A percentile compares a stretch with the other conserved stretches of the same genome.
phyloP scores from a whole-genome alignment of 2,113 vertebrate genomes.

The Platycercus adscitus region DNA sequence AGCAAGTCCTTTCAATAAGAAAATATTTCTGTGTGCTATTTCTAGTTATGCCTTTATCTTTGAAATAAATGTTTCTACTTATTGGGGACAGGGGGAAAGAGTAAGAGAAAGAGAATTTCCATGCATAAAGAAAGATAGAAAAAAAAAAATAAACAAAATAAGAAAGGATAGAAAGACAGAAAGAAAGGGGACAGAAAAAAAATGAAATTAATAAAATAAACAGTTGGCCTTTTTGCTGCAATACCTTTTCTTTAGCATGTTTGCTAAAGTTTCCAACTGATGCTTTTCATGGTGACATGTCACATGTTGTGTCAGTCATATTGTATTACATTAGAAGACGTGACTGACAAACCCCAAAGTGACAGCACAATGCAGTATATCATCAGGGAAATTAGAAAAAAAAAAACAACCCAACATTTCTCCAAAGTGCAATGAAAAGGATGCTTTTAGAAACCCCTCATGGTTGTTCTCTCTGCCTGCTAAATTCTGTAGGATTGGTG shows the following conservation, averaged over 20 bases:
- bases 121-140: background rate
- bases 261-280: constrained; percentile 28
- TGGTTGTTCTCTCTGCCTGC: background rate
- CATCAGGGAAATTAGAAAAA: background rate
- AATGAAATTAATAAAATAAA: background rate
- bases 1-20: background rate
- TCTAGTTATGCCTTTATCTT: background rate
- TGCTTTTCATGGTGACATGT: constrained; percentile 45
- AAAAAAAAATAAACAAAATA: background rate
- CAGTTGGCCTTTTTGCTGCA: background rate
- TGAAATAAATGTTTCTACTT: background rate
- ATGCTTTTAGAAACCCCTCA: background rate
- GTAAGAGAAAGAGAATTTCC: background rate
- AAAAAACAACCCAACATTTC: background rate
- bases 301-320: constrained; percentile 59
- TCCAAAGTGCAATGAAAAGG: background rate
- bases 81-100: background rate
- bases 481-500: background rate
- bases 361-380: constrained; percentile 29
- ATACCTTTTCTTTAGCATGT: background rate
- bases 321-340: background rate
- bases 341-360: constrained; percentile 56
- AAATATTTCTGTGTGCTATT: background rate
- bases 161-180: background rate
- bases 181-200: background rate